Evolutionary conservation across 2,888 invertebrate species (phyloP), one percentile per base, ranked within the genome.

Genomic region (Mellilla xanthometata): DNA sequence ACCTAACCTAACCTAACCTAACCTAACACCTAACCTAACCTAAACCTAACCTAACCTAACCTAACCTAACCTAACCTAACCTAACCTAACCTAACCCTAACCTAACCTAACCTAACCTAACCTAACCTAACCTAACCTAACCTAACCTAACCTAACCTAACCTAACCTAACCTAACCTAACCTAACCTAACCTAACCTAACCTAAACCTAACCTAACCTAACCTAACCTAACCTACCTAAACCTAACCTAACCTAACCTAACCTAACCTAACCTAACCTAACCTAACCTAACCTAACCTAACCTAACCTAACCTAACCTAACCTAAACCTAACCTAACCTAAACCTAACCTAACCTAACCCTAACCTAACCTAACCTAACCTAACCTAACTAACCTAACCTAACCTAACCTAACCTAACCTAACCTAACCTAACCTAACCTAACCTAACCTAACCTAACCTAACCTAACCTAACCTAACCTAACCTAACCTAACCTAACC

Each of bases 11-110:
- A 46, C n/a, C 46, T 35, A 43, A 39, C 46, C 52, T 35, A 43
- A 39, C 46, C 41, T 39, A 35, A 42, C 50, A 46, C 46, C 50
- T 51, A 39, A 46, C 50, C 46, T 41, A 46, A 39, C 48, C 50
- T 46, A 42, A 40, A 46, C 46, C 50, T 51, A 39, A 46, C 50
- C 46, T 41, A 46, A 39, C 48, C 40, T 40, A 48, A 38, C 41
- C 42, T 38, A 41, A 40, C 49, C 45, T 38, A 40, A 38, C 45
- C 39, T 41, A 45, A 36, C 40, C 38, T 15, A 50, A 45, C 41
- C 41, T 42, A 42, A 46, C 43, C 50, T 51, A 47, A 15, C 42
- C 49, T 49, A 42, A 42, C 49, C 48, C 48, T 48, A 42, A 42
- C 48, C 48, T 48, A 42, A 42, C 48, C 15, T 5, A 15, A 15